Evolutionary conservation across 1,140 invertebrate species (phyloP), one percentile per base, ranked within the genome.

Genomic region (Colletes latitarsis): DNA sequence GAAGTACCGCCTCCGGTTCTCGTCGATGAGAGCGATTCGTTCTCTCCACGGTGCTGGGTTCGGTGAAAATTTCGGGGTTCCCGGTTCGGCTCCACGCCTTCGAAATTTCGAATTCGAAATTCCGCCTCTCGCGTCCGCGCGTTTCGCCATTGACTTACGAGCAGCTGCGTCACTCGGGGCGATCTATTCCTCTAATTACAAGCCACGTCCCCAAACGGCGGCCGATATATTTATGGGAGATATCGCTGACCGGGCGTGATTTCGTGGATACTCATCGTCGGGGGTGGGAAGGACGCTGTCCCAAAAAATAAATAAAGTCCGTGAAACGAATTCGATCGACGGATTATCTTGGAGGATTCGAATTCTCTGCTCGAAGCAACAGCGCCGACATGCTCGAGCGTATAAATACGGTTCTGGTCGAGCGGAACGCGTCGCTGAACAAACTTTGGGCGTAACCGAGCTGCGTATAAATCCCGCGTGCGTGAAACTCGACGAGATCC

Each of bases 401-500:
- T 30, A 30, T 30, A 30, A 30, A 30, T 30, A 30, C 30, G 30
- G 30, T 30, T 30, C 2, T 0, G 30, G 0, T 30, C 30, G 30
- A 14, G 52, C n/a, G 77, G 63, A 75, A 81, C 77, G 82, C 83
- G 83, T 84, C 73, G 69, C 49, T 85, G 83, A 84, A 84, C 82
- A 84, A 85, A 85, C 82, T 81, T 81, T 81, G 82, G 82, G 83
- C 83, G 83, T 84, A 84, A 85, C 82, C 71, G 19, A 3, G 14
- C 80, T 17, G 77, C 58, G 68, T 79, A 81, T 85, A 85, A 85
- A 85, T 84, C 30, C 60, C 58, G 30, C 53, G 71, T 46, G 68
- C 68, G 69, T 60, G 53, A 67, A 68, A 70, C 8, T 46, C 49
- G 49, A 30, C 62, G 63, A 49, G 82, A 82, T 58, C 19, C 53